These are phyloP conservation scores for Coreius guichenoti DNA, from an alignment of 2,797 vertebrate species.

Conservation along the genomic window DNA sequence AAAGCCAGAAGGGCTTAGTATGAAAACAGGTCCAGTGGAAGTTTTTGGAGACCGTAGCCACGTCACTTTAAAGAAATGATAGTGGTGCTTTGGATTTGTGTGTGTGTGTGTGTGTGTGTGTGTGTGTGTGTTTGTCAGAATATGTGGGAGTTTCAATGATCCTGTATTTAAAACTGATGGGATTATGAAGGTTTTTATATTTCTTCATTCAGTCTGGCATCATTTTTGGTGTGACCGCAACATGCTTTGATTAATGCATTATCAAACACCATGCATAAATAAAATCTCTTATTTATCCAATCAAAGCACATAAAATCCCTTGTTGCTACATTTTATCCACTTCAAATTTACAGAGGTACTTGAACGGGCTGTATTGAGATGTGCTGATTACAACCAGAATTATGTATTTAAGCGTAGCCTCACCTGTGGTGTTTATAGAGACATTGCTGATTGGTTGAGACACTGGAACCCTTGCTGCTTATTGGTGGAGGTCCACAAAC, in stretches of 20 bases:
- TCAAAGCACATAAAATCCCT: not conserved
- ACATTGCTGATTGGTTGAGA: slow-evolving; percentile 16
- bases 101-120: not conserved
- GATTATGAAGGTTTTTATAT: slow-evolving; percentile 18
- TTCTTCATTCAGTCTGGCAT: slow-evolving; percentile 11
- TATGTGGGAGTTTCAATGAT: slow-evolving; percentile 25
- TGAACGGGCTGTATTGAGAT: not conserved
- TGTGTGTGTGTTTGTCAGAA: not conserved
- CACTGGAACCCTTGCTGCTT: slow-evolving; percentile 17
- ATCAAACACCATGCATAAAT: slow-evolving; percentile 1
- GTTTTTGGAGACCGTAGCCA: slow-evolving; percentile 38
- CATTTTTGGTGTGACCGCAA: slow-evolving; percentile 4
- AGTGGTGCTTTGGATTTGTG: slow-evolving; percentile 9
- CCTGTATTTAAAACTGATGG: slow-evolving; percentile 44
- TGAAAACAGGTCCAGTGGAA: slow-evolving; percentile 54
- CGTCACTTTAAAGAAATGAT: slow-evolving; percentile 1
- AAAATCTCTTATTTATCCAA: not conserved
- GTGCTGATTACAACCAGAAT: slow-evolving; percentile 1
- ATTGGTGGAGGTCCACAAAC: slow-evolving; percentile 49
- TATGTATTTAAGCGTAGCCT: not conserved
- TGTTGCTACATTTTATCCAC: slow-evolving; percentile 16
- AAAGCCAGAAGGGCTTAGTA: slow-evolving; percentile 44
- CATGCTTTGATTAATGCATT: slow-evolving; percentile 8
- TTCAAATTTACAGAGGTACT: not conserved
- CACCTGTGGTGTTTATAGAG: slow-evolving; percentile 27